phyloP scores from a whole-genome alignment of 2,113 vertebrate species.

The Chionomys nivalis region DNA sequence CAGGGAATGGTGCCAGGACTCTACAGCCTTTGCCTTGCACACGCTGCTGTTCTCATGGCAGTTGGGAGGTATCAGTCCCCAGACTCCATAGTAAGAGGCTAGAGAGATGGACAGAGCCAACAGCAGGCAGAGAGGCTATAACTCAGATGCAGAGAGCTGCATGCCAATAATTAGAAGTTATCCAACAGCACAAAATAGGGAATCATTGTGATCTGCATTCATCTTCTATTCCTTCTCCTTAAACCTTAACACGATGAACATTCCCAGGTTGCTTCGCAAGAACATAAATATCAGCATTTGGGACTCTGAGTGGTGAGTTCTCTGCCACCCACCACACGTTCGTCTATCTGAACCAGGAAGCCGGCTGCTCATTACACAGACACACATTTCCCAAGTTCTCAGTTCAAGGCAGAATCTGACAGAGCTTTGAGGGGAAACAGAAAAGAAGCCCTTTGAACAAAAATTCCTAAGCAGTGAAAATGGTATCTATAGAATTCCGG shows the following conservation, averaged over 20 bases:
- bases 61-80: rapidly evolving
- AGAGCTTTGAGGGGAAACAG: not conserved
- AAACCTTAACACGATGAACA: no score
- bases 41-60: not conserved
- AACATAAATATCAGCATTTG: not conserved
- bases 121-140: not conserved
- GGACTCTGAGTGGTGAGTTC: no score
- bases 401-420: not conserved
- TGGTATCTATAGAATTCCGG: rapidly evolving
- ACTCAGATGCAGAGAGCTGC: no score
- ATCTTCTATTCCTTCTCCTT: not conserved
- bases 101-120: not conserved
- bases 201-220: rapidly evolving
- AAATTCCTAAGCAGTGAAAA: not conserved
- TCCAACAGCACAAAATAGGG: rapidly evolving
- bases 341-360: not conserved
- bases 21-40: not conserved
- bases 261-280: not conserved
- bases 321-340: not conserved
- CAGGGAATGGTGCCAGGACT: not conserved
- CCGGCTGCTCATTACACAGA: not conserved
- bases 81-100: rapidly evolving
- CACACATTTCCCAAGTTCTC: not conserved
- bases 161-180: rapidly evolving
- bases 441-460: not conserved